These are phyloP conservation scores for Homarus americanus DNA, from an alignment of 1,140 invertebrate species.

Conservation along the genomic window DNA sequence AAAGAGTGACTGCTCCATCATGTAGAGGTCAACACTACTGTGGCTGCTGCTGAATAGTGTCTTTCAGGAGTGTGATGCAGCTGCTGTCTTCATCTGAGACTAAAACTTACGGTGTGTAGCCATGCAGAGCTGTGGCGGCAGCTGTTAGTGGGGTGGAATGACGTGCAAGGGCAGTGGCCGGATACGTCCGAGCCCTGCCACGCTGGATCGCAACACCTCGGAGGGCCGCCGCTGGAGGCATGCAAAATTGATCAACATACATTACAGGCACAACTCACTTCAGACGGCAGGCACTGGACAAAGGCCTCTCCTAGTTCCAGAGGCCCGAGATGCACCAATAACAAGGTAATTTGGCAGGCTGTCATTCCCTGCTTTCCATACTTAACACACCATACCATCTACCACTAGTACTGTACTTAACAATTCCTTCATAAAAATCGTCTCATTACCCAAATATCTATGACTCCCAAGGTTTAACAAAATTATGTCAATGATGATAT, in stretches of 20 bases:
- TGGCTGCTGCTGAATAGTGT: conserved; percentile 59
- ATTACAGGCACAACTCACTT: conserved; percentile 74
- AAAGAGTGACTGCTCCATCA: conserved; percentile 55
- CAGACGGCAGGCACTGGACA: conserved; percentile 72
- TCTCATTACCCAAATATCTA: too few species aligned
- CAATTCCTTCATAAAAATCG: too few species aligned
- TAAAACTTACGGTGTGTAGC: conserved; percentile 89
- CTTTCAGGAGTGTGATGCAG: conserved; percentile 63
- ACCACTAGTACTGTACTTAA: conserved; percentile 16
- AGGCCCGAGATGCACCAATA: conserved; percentile 62
- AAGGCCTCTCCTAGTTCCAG: conserved; percentile 68
- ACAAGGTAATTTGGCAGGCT: conserved; percentile 55
- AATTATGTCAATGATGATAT: too few species aligned
- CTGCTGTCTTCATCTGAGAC: conserved; percentile 70
- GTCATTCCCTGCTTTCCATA: conserved; percentile 20
- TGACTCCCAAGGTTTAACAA: too few species aligned
- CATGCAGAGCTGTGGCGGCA: conserved; percentile 86
- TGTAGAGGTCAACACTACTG: conserved; percentile 40
- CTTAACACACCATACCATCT: conserved; percentile 37
- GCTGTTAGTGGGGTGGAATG: conserved; percentile 85
- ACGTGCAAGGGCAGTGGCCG: conserved; percentile 85
- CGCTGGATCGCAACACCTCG: conserved; percentile 85
- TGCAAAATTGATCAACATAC: conserved; percentile 76
- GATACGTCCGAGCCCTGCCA: conserved; percentile 84
- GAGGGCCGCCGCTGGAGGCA: conserved; percentile 82